These are phyloP conservation scores for Leptinotarsa defecta DNA, from an alignment of 1,140 invertebrate genomes.

Conservation along the genomic window DNA sequence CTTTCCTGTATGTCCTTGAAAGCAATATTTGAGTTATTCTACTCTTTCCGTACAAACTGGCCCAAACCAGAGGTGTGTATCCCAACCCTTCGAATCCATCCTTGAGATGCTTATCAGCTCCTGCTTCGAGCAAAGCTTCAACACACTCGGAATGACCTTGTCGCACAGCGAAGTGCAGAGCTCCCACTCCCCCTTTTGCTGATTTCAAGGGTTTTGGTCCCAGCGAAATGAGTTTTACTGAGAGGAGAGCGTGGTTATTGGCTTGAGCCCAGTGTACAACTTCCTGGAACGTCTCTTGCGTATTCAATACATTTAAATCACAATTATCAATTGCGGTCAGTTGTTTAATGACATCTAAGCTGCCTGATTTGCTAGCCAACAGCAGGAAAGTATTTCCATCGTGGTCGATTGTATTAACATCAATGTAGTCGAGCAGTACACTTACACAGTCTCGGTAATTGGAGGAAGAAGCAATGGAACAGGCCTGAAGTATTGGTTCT, in stretches of 20 bases:
- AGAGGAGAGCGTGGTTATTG: not conserved
- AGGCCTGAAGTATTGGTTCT: not conserved
- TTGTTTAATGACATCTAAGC: not conserved
- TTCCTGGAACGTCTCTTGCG: not conserved
- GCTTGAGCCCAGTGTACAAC: not conserved
- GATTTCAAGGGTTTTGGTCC: not conserved
- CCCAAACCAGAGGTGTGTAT: conserved; percentile 8
- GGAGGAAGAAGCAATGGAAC: not conserved
- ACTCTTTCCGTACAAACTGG: not conserved
- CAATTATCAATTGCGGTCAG: not conserved
- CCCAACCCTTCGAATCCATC: not conserved
- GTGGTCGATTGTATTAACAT: conserved; percentile 14
- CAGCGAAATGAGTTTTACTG: not conserved
- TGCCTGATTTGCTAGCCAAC: not conserved
- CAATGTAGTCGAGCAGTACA: not conserved
- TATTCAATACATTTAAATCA: conserved; percentile 4
- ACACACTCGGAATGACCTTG: conserved; percentile 7
- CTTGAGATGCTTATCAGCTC: not conserved
- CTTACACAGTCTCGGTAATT: not conserved
- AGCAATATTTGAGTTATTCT: not conserved
- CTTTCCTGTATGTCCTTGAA: not conserved
- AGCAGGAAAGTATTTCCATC: not conserved
- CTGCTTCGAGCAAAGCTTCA: not conserved
- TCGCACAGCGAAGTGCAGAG: conserved; percentile 9
- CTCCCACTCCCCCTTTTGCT: not conserved